These are phyloP conservation scores for Epizoanthus scotinus DNA, from an alignment of 92 coral and sea anemone genomes.

Conservation along the genomic window DNA sequence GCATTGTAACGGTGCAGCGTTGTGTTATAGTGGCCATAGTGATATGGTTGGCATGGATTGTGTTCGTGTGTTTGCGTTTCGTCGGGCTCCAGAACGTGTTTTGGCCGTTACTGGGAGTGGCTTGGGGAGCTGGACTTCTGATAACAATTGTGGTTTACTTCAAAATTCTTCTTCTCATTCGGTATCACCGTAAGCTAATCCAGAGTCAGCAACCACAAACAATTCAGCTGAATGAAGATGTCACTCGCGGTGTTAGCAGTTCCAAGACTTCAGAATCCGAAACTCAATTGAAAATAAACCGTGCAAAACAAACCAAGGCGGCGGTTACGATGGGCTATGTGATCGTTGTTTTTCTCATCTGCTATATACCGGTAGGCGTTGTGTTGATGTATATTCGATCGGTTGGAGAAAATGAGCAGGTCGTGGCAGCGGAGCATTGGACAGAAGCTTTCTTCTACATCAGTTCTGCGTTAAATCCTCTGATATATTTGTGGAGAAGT, in stretches of 20 bases:
- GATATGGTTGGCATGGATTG: no score
- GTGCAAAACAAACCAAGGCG: neutral
- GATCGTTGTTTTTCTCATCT: neutral
- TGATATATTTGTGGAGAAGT: no score
- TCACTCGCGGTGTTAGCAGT: neutral
- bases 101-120: no score
- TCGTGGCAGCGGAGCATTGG: neutral
- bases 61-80: no score
- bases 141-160: no score
- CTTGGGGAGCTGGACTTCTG: no score
- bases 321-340: neutral
- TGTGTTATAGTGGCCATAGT: no score
- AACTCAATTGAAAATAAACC: neutral
- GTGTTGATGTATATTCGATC: no score
- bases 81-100: no score
- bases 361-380: slow-evolving; percentile 4
- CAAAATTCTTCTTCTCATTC: no score
- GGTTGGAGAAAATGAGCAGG: neutral
- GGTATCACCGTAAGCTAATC: neutral
- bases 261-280: neutral
- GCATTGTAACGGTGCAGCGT: no score
- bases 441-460: slow-evolving; percentile 3
- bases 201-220: neutral
- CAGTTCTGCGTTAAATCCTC: slow-evolving; percentile 8
- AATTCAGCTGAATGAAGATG: no score